Conservation (phyloP, 1,140 invertebrate genomes). For the Dendroctonus ponderosae region DNA sequence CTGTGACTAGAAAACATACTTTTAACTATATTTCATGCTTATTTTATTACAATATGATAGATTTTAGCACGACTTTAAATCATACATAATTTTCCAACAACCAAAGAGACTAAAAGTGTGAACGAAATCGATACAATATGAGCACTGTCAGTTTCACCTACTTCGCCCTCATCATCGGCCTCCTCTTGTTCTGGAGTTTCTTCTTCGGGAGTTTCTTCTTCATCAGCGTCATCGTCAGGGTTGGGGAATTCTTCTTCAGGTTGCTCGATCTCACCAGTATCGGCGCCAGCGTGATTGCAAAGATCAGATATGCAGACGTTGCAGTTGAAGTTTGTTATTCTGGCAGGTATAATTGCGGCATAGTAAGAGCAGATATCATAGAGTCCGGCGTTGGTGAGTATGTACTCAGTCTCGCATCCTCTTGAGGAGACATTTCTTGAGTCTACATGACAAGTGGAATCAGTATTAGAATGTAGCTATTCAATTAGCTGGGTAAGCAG, state of each 20-base stretch:
- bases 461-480: not conserved
- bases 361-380: conserved; percentile 15
- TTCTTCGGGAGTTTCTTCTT: not conserved
- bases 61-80: no score
- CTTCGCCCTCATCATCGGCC: not conserved
- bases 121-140: conserved; percentile 1
- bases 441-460: not conserved
- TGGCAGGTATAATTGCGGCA: not conserved
- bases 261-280: not conserved
- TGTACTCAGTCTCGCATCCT: conserved; percentile 8
- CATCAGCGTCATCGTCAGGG: not conserved
- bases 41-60: no score
- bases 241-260: not conserved
- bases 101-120: not conserved
- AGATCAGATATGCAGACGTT: not conserved
- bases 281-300: conserved; percentile 2
- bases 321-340: conserved; percentile 11
- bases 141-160: not conserved
- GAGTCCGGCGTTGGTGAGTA: not conserved
- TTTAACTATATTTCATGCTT: no score
- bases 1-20: no score
- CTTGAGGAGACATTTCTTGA: conserved; percentile 8
- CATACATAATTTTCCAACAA: no score
- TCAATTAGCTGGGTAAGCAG: not conserved
- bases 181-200: not conserved